phyloP scores from a whole-genome alignment of 2,888 invertebrate genomes.

The Tetheella fluctuosa region DNA sequence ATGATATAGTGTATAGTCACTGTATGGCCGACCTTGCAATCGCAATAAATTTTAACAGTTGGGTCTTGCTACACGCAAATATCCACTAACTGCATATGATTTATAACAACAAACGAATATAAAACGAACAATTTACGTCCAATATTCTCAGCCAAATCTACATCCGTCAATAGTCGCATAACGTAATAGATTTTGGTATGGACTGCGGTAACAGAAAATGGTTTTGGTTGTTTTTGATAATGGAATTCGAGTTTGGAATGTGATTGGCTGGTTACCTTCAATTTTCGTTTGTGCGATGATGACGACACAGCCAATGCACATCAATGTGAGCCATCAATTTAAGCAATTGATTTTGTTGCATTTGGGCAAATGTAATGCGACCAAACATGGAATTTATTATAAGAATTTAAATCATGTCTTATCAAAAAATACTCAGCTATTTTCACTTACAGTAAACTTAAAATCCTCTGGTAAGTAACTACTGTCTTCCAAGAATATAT shows the following conservation, averaged over 20 bases:
- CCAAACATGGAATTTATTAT: neutral
- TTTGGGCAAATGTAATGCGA: neutral
- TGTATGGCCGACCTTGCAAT: slow-evolving; percentile 63
- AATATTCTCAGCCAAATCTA: slow-evolving; percentile 30
- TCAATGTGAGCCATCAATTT: neutral
- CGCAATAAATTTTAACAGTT: slow-evolving; percentile 67
- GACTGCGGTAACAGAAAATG: slow-evolving; percentile 36
- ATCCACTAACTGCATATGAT: slow-evolving; percentile 70
- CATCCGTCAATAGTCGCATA: slow-evolving; percentile 34
- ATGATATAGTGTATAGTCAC: slow-evolving; percentile 33
- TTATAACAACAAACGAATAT: slow-evolving; percentile 49
- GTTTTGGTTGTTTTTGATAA: slow-evolving; percentile 62
- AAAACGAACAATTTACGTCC: slow-evolving; percentile 55
- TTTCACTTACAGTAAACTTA: neutral
- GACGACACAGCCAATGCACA: slow-evolving; percentile 2
- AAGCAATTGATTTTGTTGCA: neutral
- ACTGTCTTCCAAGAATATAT: neutral
- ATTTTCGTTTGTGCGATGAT: neutral
- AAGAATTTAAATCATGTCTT: neutral
- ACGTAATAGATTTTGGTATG: slow-evolving; percentile 43
- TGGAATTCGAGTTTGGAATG: slow-evolving; percentile 48
- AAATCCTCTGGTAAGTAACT: slow-evolving; percentile 1
- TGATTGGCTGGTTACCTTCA: neutral
- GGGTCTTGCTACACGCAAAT: slow-evolving; percentile 78
- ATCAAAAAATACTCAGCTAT: neutral